Evolutionary conservation across 2,888 invertebrate species (phyloP).

Genomic region (Agrotis puta): DNA sequence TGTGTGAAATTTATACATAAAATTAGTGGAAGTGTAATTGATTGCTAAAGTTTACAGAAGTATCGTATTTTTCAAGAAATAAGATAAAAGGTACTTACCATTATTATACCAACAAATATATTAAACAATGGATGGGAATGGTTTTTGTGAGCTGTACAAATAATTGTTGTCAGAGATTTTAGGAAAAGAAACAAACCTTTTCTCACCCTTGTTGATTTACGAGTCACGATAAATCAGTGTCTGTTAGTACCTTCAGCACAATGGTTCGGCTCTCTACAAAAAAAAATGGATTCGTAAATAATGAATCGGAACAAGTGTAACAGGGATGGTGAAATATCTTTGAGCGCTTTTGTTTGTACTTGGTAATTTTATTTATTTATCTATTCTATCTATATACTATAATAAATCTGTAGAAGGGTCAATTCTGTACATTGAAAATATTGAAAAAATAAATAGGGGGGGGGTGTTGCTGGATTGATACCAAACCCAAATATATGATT

Average conservation of each 20-base stretch:
- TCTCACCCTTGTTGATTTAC: conserved; percentile 33
- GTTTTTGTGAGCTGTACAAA: background rate
- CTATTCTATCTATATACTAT: too few species aligned
- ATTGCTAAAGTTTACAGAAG: background rate
- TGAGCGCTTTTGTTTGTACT: background rate
- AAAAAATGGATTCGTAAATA: conserved; percentile 32
- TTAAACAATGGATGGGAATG: too few species aligned
- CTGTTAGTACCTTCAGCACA: conserved; percentile 18
- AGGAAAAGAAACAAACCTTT: background rate
- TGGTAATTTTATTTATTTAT: too few species aligned
- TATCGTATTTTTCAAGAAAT: too few species aligned
- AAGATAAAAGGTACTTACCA: too few species aligned
- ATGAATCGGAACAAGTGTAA: conserved; percentile 35
- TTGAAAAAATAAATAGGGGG: too few species aligned
- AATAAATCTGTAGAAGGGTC: too few species aligned
- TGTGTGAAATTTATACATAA: background rate
- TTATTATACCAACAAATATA: too few species aligned
- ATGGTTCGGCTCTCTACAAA: conserved; percentile 25
- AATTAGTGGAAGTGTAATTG: too few species aligned
- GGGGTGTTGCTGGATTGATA: too few species aligned
- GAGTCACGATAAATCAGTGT: conserved; percentile 24
- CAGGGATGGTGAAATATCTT: conserved; percentile 18
- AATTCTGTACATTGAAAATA: too few species aligned
- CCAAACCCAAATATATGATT: too few species aligned
- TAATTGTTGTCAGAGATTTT: background rate